Percentiles rank a stretch among this genome's conserved stretches.
Evolutionary conservation across 92 coral and sea anemone genomes (phyloP).

Genomic region (Ricordea florida): DNA sequence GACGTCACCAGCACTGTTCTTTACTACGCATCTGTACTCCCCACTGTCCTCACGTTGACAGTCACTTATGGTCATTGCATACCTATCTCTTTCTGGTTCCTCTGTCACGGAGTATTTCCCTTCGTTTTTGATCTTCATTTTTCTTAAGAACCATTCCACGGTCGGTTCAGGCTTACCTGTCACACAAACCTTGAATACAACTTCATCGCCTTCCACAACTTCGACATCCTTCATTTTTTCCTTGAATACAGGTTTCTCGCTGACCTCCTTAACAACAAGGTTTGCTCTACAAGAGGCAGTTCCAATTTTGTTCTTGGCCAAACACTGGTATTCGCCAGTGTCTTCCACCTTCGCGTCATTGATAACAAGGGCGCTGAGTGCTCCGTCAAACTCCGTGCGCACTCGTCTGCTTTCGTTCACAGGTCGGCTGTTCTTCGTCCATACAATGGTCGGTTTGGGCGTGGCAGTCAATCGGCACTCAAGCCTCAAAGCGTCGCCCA

Average conservation of each 20-base stretch:
- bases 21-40: constrained; percentile 74
- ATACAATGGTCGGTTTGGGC: constrained; percentile 77
- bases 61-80: constrained; percentile 69
- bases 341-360: constrained; percentile 64
- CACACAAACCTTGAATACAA: constrained; percentile 71
- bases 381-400: constrained; percentile 75
- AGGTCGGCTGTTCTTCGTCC: constrained; percentile 84
- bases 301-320: constrained; percentile 87
- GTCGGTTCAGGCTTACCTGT: constrained; percentile 82
- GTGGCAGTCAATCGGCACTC: constrained; percentile 73
- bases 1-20: constrained; percentile 78
- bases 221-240: constrained; percentile 71
- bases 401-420: constrained; percentile 71
- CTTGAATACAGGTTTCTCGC: constrained; percentile 69
- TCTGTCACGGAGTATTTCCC: constrained; percentile 71
- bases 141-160: constrained; percentile 77
- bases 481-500: constrained; percentile 74
- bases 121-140: constrained; percentile 61
- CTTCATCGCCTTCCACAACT: constrained; percentile 79
- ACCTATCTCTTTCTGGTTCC: constrained; percentile 67
- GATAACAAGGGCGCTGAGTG: constrained; percentile 66
- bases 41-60: constrained; percentile 80
- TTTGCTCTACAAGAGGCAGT: constrained; percentile 75
- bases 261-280: constrained; percentile 73
- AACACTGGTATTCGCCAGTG: constrained; percentile 85